Evolutionary conservation across 2,797 vertebrate genomes (phyloP), one percentile per base, ranked within the genome.

Genomic region (Myotis pilosus): DNA sequence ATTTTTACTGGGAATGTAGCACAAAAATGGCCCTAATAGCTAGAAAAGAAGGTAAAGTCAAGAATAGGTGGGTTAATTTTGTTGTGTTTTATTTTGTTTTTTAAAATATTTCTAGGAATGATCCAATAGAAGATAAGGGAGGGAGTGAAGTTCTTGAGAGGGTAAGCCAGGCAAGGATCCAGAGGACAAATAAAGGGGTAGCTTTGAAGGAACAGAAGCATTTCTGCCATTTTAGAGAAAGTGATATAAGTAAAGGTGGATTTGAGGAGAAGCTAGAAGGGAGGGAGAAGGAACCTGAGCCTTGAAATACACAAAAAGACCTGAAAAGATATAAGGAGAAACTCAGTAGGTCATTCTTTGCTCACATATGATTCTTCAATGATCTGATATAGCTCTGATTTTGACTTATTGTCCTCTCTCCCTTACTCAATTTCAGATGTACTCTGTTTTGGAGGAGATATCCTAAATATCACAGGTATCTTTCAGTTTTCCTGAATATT

Each of bases 391-490:
- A 47, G 16, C 22, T 71, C 78, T 85, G 53, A 64, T 64, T 92
- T 75, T 79, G 13, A 94, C 75, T 76, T 16, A 36, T 83, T 83
- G 91, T 57, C n/a, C 51, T 94, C 25, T 79, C 6, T 57, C 85
- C 11, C 60, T 96, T 94, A 28, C 51, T 82, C 53, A 78, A 81
- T 90, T 94, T 95, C 95, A 96, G 96, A 96, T 92, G 89, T 95
- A 44, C 93, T 94, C 30, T 75, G 57, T 74, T 96, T 96, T 72
- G 96, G 97, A 87, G 97, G 97, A 17, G 92, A 95, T 92, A 85
- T 94, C 66, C 88, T 97, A 82, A 98, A 97, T 85, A 97, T 97
- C 76, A 97, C 97, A 91, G 97, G 96, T 96, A 94, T 94, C 78
- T 87, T 68, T 88, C 30, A 25, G 36, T 69, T 88, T 94, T 66